Percentiles rank a stretch among this genome's conserved stretches.
Conservation (phyloP, 2,797 vertebrate genomes). For the Gallirallus australis region DNA sequence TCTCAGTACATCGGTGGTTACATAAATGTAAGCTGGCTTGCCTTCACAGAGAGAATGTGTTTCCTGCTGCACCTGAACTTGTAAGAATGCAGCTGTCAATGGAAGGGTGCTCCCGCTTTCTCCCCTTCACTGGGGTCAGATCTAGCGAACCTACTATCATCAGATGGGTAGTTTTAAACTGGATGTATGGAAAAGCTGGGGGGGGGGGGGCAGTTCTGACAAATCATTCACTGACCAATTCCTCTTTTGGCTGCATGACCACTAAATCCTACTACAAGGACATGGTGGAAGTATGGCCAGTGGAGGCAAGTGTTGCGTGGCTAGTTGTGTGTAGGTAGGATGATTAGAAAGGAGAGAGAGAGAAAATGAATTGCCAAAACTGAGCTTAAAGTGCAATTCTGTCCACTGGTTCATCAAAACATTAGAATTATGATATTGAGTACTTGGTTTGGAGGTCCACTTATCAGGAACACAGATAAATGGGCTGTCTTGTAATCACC, state of each 20-base stretch:
- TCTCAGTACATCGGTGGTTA: neutral
- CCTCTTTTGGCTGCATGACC: neutral
- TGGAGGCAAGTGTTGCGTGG: neutral
- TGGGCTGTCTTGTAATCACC: neutral
- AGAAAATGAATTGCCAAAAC: neutral
- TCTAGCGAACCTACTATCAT: neutral
- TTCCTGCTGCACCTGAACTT: neutral
- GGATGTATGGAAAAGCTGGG: neutral
- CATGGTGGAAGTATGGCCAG: neutral
- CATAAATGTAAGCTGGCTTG: neutral
- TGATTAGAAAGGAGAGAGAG: neutral
- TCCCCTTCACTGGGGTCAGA: neutral
- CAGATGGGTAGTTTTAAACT: neutral
- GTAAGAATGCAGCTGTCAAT: accelerated
- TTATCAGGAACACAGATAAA: neutral
- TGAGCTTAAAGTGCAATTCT: neutral
- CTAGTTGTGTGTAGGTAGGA: neutral
- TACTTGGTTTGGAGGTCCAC: neutral
- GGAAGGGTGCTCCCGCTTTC: neutral
- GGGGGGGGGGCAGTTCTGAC: neutral
- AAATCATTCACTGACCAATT: neutral
- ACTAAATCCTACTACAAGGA: neutral
- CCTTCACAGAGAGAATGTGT: neutral
- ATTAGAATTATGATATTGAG: neutral
- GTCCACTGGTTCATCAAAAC: neutral